Evolutionary conservation across 2,888 invertebrate genomes (phyloP).

Genomic region (Conchocele bisecta): DNA sequence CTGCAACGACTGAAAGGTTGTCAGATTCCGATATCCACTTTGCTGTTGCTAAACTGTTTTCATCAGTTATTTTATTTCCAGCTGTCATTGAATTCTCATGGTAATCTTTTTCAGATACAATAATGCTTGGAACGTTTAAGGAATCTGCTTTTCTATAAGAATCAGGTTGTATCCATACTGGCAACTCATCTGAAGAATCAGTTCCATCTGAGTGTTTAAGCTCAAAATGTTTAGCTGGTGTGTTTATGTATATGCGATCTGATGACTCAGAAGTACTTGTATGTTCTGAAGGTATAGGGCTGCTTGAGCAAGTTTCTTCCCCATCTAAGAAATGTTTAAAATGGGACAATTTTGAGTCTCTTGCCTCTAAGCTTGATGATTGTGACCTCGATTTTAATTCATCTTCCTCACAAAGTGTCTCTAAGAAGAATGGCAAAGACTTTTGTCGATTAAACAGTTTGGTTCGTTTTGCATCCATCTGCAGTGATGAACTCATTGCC

Average conservation of each 20-base stretch:
- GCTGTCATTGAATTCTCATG: neutral
- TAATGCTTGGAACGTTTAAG: slow-evolving; percentile 47
- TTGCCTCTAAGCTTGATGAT: slow-evolving; percentile 37
- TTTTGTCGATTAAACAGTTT: slow-evolving; percentile 69
- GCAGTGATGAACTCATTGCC: slow-evolving; percentile 10
- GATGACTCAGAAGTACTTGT: too few relatives aligned
- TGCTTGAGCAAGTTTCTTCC: too few relatives aligned
- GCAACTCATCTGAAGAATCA: too few relatives aligned
- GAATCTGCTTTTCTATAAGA: too few relatives aligned
- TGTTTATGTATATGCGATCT: too few relatives aligned
- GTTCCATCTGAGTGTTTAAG: too few relatives aligned
- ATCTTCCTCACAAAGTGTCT: slow-evolving; percentile 75
- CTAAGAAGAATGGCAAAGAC: slow-evolving; percentile 74
- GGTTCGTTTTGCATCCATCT: slow-evolving; percentile 31
- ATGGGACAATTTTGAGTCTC: neutral
- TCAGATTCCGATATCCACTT: too few relatives aligned
- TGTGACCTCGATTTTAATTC: slow-evolving; percentile 55
- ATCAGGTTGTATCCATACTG: too few relatives aligned
- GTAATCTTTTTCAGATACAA: slow-evolving; percentile 45
- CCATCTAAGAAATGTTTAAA: slow-evolving; percentile 41
- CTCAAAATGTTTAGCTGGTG: too few relatives aligned
- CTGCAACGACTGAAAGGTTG: too few relatives aligned
- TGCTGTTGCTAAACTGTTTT: neutral
- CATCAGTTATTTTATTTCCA: neutral
- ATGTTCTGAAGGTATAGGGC: too few relatives aligned